Conservation (phyloP, 1,140 invertebrate species). For the Lanistes nyassanus region DNA sequence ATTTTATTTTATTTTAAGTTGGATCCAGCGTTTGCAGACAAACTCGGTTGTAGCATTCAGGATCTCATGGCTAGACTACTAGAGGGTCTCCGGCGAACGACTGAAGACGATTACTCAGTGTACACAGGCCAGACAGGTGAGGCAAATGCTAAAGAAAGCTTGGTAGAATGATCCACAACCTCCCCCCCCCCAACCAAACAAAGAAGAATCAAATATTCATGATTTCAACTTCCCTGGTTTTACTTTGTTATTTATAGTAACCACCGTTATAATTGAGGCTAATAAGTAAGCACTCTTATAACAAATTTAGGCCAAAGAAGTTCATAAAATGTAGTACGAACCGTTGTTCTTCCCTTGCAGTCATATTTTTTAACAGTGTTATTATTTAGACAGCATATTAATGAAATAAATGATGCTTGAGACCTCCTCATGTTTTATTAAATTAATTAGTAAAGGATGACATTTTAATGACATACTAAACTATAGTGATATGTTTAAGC, state of each 20-base stretch:
- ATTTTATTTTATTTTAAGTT: conserved; percentile 1
- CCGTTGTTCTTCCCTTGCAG: neutral
- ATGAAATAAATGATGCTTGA: too few relatives aligned
- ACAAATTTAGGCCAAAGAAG: neutral
- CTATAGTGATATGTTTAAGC: too few relatives aligned
- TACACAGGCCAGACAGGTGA: conserved; percentile 38
- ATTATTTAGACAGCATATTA: too few relatives aligned
- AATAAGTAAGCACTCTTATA: neutral
- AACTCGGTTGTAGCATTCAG: neutral
- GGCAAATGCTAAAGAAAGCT: neutral
- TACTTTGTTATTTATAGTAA: neutral
- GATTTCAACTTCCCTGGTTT: neutral
- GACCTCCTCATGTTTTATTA: too few relatives aligned
- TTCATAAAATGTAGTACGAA: too few relatives aligned
- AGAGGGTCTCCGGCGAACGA: conserved; percentile 27
- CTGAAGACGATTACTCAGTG: conserved; percentile 31
- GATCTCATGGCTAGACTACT: conserved; percentile 20
- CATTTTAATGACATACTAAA: too few relatives aligned
- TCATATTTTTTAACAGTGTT: too few relatives aligned
- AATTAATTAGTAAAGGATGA: too few relatives aligned
- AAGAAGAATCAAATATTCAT: neutral
- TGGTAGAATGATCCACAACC: neutral
- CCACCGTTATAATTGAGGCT: neutral
- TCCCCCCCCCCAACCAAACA: neutral
- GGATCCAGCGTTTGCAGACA: neutral